Evolutionary conservation across 2,113 vertebrate species (phyloP).

Genomic region (Cottus gobio): DNA sequence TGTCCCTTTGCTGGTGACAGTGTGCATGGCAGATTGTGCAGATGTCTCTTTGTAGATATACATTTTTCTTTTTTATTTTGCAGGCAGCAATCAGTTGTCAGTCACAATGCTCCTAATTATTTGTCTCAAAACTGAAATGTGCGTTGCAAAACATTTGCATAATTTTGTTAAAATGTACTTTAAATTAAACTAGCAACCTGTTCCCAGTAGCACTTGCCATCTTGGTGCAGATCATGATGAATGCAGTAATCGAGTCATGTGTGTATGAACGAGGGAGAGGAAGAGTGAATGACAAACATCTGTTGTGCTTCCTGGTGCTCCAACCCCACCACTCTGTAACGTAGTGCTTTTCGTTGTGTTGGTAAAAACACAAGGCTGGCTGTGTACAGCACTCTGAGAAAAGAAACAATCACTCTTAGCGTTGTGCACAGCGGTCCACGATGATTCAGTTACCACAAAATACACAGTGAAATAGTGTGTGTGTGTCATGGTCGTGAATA

Average conservation of each 20-base stretch:
- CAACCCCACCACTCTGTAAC: slow-evolving; percentile 49
- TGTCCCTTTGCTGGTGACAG: slow-evolving; percentile 74
- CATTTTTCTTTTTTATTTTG: slow-evolving; percentile 50
- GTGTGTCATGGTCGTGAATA: slow-evolving; percentile 27
- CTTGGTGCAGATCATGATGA: slow-evolving; percentile 49
- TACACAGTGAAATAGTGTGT: slow-evolving; percentile 26
- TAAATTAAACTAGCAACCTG: slow-evolving; percentile 52
- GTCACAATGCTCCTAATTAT: slow-evolving; percentile 63
- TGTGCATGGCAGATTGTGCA: slow-evolving; percentile 80
- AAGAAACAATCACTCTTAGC: slow-evolving; percentile 14
- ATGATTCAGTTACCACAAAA: slow-evolving; percentile 15
- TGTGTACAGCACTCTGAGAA: slow-evolving; percentile 29
- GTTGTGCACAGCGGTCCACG: neutral
- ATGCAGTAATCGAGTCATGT: slow-evolving; percentile 44
- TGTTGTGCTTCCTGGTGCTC: slow-evolving; percentile 62
- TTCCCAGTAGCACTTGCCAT: slow-evolving; percentile 73
- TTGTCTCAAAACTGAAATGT: slow-evolving; percentile 61
- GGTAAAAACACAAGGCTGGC: slow-evolving; percentile 34
- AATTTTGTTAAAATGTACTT: slow-evolving; percentile 56
- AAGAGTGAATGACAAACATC: slow-evolving; percentile 31
- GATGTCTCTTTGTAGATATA: slow-evolving; percentile 75
- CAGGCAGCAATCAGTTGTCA: slow-evolving; percentile 64
- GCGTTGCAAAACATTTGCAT: slow-evolving; percentile 61
- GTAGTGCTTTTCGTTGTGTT: slow-evolving; percentile 45
- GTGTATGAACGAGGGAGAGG: neutral